phyloP scores from a whole-genome alignment of 2,113 vertebrate species.

The Aptenodytes forsteri region DNA sequence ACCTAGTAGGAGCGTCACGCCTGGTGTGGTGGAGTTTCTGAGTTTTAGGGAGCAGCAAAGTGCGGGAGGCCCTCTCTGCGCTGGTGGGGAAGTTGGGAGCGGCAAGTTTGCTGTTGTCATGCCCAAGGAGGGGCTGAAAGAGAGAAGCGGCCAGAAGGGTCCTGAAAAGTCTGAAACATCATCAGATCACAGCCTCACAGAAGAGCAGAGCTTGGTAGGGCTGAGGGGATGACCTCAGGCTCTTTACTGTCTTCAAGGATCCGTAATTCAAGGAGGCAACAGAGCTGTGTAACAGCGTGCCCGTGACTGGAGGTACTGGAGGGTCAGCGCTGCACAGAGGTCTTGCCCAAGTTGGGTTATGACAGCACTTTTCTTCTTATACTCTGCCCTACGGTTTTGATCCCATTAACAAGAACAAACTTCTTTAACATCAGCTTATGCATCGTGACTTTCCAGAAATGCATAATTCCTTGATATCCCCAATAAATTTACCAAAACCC shows the following conservation, averaged over 20 bases:
- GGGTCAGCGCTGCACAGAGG: background rate
- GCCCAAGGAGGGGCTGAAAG: background rate
- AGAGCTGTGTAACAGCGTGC: background rate
- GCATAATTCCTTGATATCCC: background rate
- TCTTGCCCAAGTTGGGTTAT: background rate
- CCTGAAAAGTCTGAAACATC: background rate
- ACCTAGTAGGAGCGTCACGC: too few relatives aligned
- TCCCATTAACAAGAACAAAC: background rate
- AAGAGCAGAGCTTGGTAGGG: background rate
- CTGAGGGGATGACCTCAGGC: background rate
- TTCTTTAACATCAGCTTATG: background rate
- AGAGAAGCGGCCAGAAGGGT: background rate
- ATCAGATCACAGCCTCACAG: background rate
- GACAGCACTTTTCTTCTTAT: background rate
- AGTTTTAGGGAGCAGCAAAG: background rate
- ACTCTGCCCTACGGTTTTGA: background rate
- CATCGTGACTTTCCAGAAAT: background rate
- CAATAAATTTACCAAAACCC: background rate
- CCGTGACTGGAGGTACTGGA: background rate
- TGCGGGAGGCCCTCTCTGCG: accelerated
- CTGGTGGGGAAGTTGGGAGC: background rate
- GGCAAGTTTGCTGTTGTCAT: accelerated
- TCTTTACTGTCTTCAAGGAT: background rate
- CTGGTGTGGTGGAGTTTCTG: background rate
- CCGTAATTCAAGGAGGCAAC: background rate